A percentile compares a stretch with the other conserved stretches of the same genome.
These are phyloP conservation scores for Azorinus chamasolen DNA, from an alignment of 2,888 invertebrate genomes.

Conservation along the genomic window DNA sequence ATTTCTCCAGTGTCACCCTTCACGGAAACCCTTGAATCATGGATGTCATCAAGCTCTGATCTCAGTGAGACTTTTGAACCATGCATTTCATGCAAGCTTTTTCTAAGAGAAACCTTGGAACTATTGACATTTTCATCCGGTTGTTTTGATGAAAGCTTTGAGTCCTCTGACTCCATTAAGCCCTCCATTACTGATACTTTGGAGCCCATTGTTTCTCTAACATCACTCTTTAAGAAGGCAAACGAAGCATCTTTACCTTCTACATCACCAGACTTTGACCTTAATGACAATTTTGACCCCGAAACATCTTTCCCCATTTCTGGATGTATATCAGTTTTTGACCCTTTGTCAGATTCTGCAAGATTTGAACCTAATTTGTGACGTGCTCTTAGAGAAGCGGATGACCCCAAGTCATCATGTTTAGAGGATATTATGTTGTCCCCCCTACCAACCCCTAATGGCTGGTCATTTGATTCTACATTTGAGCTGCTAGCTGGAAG, in stretches of 20 bases:
- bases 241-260: too few relatives aligned
- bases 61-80: slow-evolving; percentile 24
- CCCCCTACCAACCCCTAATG: too few relatives aligned
- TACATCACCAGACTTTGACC: slow-evolving; percentile 4
- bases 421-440: too few relatives aligned
- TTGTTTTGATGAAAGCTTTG: not conserved
- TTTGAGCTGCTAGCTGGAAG: too few relatives aligned
- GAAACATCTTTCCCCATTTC: not conserved
- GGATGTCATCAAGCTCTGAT: not conserved
- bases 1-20: not conserved
- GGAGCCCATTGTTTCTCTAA: slow-evolving; percentile 6
- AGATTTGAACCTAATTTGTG: not conserved
- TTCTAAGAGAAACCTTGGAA: slow-evolving; percentile 25
- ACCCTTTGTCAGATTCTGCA: not conserved
- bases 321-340: not conserved
- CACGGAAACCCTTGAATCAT: not conserved
- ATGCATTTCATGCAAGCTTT: not conserved
- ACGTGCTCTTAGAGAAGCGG: too few relatives aligned
- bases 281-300: slow-evolving; percentile 20
- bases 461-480: too few relatives aligned
- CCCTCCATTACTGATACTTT: slow-evolving; percentile 6
- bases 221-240: too few relatives aligned
- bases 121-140: slow-evolving; percentile 14
- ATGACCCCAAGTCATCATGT: too few relatives aligned
- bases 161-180: too few relatives aligned